A percentile compares a stretch with the other conserved stretches of the same genome.
phyloP scores from a whole-genome alignment of 2,113 vertebrate genomes.

The Hystrix cristata region DNA sequence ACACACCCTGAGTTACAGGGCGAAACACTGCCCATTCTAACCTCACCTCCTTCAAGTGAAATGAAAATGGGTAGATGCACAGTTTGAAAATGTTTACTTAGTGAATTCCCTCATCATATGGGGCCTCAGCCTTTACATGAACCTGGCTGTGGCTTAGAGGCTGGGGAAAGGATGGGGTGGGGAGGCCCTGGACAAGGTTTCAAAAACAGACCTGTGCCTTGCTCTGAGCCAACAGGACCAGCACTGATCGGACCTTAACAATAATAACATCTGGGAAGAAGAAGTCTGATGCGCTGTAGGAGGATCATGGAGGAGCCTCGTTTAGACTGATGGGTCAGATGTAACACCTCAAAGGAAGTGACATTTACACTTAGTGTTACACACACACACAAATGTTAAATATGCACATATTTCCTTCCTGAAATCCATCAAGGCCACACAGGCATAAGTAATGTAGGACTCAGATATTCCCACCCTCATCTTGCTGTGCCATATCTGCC shows the following conservation, averaged over 20 bases:
- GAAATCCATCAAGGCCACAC: neutral
- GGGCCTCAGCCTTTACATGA: neutral
- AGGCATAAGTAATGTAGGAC: neutral
- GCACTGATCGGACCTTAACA: neutral
- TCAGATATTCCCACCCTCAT: neutral
- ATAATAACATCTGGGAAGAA: neutral
- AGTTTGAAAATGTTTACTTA: neutral
- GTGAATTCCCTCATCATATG: neutral
- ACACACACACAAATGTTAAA: neutral
- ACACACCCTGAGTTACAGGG: neutral
- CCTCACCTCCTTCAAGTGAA: neutral
- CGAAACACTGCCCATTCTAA: neutral
- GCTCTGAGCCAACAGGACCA: neutral
- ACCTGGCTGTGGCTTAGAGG: neutral
- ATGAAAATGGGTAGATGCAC: neutral
- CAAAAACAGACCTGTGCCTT: neutral
- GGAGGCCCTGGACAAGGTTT: neutral
- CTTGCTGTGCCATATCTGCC: neutral
- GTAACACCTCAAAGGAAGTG: slow-evolving; percentile 21
- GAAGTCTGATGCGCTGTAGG: neutral
- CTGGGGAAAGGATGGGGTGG: neutral
- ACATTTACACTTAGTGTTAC: neutral
- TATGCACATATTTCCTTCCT: neutral
- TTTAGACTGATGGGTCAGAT: neutral
- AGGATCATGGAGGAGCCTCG: neutral